Evolutionary conservation across 2,113 vertebrate species (phyloP).

Genomic region (Hydrolagus affinis): DNA sequence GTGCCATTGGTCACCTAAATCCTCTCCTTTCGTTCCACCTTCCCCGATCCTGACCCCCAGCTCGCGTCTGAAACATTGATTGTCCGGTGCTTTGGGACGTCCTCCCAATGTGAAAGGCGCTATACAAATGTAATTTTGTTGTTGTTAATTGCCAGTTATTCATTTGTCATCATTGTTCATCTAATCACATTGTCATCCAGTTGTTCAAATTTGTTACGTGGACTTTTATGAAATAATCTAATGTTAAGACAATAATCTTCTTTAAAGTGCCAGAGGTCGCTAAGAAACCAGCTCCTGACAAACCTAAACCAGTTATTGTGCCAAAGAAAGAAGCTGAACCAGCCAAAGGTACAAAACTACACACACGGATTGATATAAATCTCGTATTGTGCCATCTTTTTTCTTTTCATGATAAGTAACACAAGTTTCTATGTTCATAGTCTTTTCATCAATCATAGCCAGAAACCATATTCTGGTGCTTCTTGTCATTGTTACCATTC

Average conservation of each 20-base stretch:
- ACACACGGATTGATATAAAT: not conserved
- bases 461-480: not conserved
- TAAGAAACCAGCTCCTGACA: slow-evolving; percentile 46
- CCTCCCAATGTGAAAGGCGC: too few relatives aligned
- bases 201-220: not conserved
- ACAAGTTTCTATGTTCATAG: not conserved
- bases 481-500: not conserved
- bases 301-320: slow-evolving; percentile 48
- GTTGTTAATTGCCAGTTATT: too few relatives aligned
- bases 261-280: slow-evolving; percentile 42
- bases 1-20: too few relatives aligned
- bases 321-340: slow-evolving; percentile 49
- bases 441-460: not conserved
- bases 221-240: not conserved
- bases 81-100: too few relatives aligned
- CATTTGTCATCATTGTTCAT: not conserved
- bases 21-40: too few relatives aligned
- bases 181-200: not conserved
- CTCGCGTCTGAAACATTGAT: too few relatives aligned
- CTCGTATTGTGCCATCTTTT: not conserved
- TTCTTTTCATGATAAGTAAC: not conserved
- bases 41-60: too few relatives aligned
- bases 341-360: slow-evolving; percentile 50
- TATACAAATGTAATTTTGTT: too few relatives aligned
- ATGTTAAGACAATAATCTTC: slow-evolving; percentile 51